Evolutionary conservation across 2,113 vertebrate species (phyloP), one percentile per base, ranked within the genome.

Genomic region (Heliornis fulica): DNA sequence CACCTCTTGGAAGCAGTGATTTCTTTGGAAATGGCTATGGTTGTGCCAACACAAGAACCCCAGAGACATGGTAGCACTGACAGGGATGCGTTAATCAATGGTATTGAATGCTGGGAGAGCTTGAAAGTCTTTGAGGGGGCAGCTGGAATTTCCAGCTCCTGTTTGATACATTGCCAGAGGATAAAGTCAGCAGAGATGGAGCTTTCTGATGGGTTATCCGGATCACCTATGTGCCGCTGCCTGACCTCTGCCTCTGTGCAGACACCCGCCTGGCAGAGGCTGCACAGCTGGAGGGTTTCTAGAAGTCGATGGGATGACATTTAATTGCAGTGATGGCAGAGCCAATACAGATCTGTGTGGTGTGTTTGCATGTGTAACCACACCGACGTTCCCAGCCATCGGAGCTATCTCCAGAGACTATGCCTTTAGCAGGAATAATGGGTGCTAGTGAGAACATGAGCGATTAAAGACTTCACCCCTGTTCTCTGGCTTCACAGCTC

Each of bases 201-300:
- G 21, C 13, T 75, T 87, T 84, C 15, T 45, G 32, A 16, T 32
- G 68, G 32, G 17, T 41, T 43, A 9, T 68, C 41, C 68, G 20
- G n/a, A 5, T 50, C 1, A 3, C 18, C 36, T 38, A 0, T 19
- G 32, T 1, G 3, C 19, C 0, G 0, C 63, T 84, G 34, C 32
- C 43, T 59, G 68, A 50, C 8, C 32, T 40, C n/a, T 72, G 57
- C 15, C 29, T 40, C 43, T 22, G n/a, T 20, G 40, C 53, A 76
- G 41, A 38, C 32, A 8, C 3, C 36, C 1, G 1, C 23, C 34
- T 45, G 51, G 16, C 6, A 61, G 46, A 15, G 17, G 5, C 34
- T 29, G 46, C 15, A 3, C 0, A 8, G 18, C 1, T 41, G 26
- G 23, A 29, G 60, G 48, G 18, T 22, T 26, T 14, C 26, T 19